A percentile compares a stretch with the other conserved stretches of the same genome.
These are phyloP conservation scores for Apis mellifera DNA, from an alignment of 1,140 invertebrate species.

Conservation along the genomic window DNA sequence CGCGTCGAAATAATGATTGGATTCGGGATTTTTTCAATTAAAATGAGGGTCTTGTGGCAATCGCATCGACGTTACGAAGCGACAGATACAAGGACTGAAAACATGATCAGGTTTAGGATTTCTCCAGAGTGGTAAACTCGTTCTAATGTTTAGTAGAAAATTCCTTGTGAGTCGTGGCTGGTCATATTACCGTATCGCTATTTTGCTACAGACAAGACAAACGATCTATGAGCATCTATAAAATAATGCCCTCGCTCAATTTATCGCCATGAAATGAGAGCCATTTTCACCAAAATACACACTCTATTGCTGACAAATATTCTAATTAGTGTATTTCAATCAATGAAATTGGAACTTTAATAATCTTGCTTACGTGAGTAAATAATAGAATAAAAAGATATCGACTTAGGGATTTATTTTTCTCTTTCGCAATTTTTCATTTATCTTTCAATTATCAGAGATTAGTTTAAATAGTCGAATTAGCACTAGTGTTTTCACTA, in stretches of 20 bases:
- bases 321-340: background rate
- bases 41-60: too few species aligned
- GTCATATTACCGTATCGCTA: constrained; percentile 52
- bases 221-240: constrained; percentile 35
- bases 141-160: constrained; percentile 39
- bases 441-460: too few species aligned
- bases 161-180: constrained; percentile 20
- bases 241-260: constrained; percentile 13
- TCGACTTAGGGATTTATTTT: too few species aligned
- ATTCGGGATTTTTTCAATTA: background rate
- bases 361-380: background rate
- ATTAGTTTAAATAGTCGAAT: too few species aligned
- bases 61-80: background rate
- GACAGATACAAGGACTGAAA: constrained; percentile 52
- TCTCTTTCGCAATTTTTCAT: too few species aligned
- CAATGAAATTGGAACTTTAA: background rate
- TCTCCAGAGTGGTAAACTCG: constrained; percentile 35
- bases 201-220: constrained; percentile 50
- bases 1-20: background rate
- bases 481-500: too few species aligned
- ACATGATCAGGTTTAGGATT: constrained; percentile 59
- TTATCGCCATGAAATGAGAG: constrained; percentile 5
- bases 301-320: background rate
- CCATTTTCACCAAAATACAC: background rate
- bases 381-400: background rate